Conservation (phyloP, 1,140 invertebrate species). For the Berghia stephanieae region DNA sequence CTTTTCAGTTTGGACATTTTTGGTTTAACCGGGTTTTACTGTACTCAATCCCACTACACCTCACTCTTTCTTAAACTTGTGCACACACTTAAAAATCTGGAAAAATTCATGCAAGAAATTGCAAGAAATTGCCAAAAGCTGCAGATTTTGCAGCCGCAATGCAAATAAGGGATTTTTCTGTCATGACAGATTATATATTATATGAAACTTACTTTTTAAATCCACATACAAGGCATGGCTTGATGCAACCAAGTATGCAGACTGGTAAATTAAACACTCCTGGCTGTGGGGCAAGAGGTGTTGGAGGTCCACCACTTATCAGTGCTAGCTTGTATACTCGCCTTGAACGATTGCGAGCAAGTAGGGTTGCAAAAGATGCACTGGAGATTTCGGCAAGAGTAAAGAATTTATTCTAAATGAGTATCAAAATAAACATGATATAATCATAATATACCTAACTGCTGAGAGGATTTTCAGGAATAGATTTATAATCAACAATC, state of each 20-base stretch:
- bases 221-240: slow-evolving; percentile 65
- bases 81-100: too few relatives aligned
- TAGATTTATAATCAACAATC: too few relatives aligned
- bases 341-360: slow-evolving; percentile 73
- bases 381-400: slow-evolving; percentile 66
- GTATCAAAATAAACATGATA: too few relatives aligned
- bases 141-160: not conserved
- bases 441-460: too few relatives aligned
- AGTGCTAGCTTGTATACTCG: slow-evolving; percentile 75
- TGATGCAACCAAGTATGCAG: slow-evolving; percentile 63
- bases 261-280: slow-evolving; percentile 65
- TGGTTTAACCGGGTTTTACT: too few relatives aligned
- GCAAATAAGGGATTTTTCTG: not conserved
- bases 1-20: too few relatives aligned
- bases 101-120: too few relatives aligned
- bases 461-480: too few relatives aligned
- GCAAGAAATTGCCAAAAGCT: not conserved
- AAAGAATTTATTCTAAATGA: too few relatives aligned
- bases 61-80: too few relatives aligned
- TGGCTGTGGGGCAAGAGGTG: slow-evolving; percentile 74
- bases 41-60: too few relatives aligned
- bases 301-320: slow-evolving; percentile 79
- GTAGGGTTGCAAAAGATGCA: slow-evolving; percentile 76
- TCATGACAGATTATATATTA: not conserved
- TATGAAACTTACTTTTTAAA: slow-evolving; percentile 63